A percentile compares a stretch with the other conserved stretches of the same genome.
phyloP scores from a whole-genome alignment of 2,113 vertebrate genomes.

The Notarius quadriscutis region DNA sequence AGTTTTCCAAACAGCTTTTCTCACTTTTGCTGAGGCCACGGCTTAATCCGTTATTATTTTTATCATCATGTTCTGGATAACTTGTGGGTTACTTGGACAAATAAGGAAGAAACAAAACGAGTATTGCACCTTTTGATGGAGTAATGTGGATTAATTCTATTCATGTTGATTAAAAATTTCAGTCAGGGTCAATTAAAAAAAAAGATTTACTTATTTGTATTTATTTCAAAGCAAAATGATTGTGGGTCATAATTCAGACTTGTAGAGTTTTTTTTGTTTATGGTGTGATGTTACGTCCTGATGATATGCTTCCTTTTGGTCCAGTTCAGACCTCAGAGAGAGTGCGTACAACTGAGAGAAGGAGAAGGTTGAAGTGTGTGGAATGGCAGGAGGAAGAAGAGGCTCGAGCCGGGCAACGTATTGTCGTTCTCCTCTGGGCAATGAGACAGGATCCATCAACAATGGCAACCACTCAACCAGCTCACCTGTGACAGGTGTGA shows the following conservation, averaged over 20 bases:
- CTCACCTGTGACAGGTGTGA: constrained; percentile 86
- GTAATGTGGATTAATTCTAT: neutral
- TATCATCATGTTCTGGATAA: neutral
- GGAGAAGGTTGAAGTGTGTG: constrained; percentile 59
- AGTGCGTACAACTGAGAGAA: neutral
- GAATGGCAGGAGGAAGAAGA: constrained; percentile 92
- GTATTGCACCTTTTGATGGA: neutral
- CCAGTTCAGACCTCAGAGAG: neutral
- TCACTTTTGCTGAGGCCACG: no score
- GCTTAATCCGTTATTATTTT: neutral
- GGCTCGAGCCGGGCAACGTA: constrained; percentile 91
- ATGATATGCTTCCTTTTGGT: constrained; percentile 13
- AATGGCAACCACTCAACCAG: constrained; percentile 82
- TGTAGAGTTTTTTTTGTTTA: neutral
- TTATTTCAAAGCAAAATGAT: neutral
- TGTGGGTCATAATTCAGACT: neutral
- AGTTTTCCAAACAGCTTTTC: neutral
- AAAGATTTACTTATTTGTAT: neutral
- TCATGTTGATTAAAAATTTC: neutral
- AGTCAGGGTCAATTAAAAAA: neutral
- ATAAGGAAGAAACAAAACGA: neutral
- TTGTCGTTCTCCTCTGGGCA: constrained; percentile 87
- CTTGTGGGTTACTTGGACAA: neutral
- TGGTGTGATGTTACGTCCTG: neutral
- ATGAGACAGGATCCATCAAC: constrained; percentile 82